A percentile compares a stretch with the other conserved stretches of the same genome.
Evolutionary conservation across 1,140 invertebrate genomes (phyloP).

Genomic region (Pararge aegeria): DNA sequence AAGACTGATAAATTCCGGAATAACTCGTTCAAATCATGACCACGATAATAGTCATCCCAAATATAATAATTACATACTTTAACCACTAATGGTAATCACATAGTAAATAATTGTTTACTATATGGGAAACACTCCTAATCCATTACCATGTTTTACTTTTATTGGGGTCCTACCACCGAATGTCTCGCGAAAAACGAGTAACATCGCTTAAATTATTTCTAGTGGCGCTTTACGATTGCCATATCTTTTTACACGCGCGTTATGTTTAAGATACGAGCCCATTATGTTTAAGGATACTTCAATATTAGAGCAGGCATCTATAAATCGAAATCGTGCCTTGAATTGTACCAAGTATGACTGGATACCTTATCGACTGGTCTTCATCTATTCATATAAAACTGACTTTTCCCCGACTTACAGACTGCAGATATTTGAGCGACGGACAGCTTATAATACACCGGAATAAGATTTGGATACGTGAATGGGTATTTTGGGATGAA

Average conservation of each 20-base stretch:
- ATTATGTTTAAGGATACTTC: constrained; percentile 69
- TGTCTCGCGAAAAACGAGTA: constrained; percentile 70
- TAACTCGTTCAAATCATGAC: too few species aligned
- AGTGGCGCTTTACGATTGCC: constrained; percentile 72
- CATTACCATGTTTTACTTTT: constrained; percentile 75
- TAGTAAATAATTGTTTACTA: constrained; percentile 14
- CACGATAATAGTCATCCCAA: too few species aligned
- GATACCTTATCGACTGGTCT: not conserved
- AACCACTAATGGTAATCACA: too few species aligned
- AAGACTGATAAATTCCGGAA: too few species aligned
- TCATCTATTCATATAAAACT: not conserved
- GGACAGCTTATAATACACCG: too few species aligned
- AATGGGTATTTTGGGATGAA: too few species aligned
- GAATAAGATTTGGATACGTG: too few species aligned
- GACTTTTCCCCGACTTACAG: too few species aligned
- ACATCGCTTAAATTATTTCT: constrained; percentile 76
- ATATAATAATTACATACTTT: too few species aligned
- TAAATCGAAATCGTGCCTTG: constrained; percentile 67
- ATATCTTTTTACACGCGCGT: constrained; percentile 77
- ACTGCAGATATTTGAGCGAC: too few species aligned
- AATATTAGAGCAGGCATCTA: constrained; percentile 55
- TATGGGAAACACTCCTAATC: constrained; percentile 69
- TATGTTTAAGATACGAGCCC: constrained; percentile 69
- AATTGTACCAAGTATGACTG: constrained; percentile 15
- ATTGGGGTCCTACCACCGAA: constrained; percentile 66